Percentiles rank a stretch among this genome's conserved stretches.
These are phyloP conservation scores for Rotaria magnacalcarata DNA, from an alignment of 2,888 invertebrate species.

Conservation along the genomic window DNA sequence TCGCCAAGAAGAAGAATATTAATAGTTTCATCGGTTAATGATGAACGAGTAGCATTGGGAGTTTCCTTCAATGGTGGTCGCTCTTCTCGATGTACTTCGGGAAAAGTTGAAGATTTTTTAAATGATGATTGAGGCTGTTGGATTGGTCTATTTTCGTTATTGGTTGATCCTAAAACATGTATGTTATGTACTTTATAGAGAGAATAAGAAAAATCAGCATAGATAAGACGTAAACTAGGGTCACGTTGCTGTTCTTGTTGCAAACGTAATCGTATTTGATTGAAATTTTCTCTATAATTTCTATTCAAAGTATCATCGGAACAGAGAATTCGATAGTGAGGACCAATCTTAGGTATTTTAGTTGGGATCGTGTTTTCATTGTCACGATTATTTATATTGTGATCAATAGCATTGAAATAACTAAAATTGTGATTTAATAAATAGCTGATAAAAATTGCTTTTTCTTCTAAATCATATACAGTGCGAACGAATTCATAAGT, in stretches of 20 bases:
- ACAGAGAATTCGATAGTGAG: not conserved
- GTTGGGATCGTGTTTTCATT: not conserved
- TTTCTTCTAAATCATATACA: not conserved
- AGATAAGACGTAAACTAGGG: not conserved
- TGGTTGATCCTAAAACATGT: not conserved
- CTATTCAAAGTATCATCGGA: not conserved
- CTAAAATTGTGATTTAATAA: not conserved
- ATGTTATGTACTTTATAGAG: not conserved
- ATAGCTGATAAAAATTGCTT: not conserved
- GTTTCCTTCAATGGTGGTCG: no score
- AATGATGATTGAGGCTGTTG: no score
- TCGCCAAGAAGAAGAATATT: slow-evolving; percentile 10
- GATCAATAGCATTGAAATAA: not conserved
- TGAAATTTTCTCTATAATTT: not conserved
- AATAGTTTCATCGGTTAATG: not conserved
- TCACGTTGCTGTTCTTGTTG: not conserved
- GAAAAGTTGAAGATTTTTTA: no score
- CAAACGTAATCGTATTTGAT: not conserved
- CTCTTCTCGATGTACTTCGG: no score
- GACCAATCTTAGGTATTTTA: not conserved
- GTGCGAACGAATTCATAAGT: not conserved
- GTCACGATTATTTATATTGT: not conserved
- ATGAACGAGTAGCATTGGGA: no score
- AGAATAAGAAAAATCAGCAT: slow-evolving; percentile 27
- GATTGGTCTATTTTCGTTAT: not conserved